phyloP scores from a whole-genome alignment of 2,797 vertebrate genomes.

The Rhynchotus rufescens region DNA sequence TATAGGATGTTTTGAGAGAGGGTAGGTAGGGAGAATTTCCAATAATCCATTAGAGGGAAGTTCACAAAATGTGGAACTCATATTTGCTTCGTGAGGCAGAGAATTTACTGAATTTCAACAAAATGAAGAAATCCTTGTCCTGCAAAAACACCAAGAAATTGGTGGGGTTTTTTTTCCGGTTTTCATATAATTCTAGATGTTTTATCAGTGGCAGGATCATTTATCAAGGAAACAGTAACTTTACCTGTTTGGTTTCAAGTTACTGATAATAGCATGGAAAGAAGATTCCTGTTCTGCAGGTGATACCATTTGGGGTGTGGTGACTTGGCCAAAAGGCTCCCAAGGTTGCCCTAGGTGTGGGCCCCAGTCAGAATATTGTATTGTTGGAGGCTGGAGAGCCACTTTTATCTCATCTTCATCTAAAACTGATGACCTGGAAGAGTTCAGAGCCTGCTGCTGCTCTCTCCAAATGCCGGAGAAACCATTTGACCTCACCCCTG shows the following conservation, averaged over 20 bases:
- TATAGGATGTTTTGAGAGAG: not conserved
- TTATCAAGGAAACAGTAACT: not conserved
- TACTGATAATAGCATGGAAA: not conserved
- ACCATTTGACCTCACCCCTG: not conserved
- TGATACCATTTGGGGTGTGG: not conserved
- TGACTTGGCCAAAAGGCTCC: not conserved
- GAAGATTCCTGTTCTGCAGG: not conserved
- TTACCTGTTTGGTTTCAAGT: not conserved
- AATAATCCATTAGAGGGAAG: not conserved
- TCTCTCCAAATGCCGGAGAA: not conserved
- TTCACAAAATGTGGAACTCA: not conserved
- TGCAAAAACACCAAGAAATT: not conserved
- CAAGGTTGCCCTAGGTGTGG: not conserved
- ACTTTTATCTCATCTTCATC: accelerated
- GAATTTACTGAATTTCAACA: not conserved
- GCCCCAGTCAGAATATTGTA: not conserved
- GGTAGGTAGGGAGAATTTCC: not conserved
- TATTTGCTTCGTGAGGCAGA: not conserved
- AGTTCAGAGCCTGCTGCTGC: not conserved
- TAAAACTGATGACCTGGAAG: not conserved
- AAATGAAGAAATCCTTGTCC: not conserved
- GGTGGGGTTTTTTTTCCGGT: not conserved
- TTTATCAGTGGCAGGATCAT: not conserved
- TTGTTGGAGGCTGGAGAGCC: accelerated
- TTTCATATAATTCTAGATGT: not conserved